phyloP scores from a whole-genome alignment of 2,888 invertebrate species.

The Ochropleura plecta region DNA sequence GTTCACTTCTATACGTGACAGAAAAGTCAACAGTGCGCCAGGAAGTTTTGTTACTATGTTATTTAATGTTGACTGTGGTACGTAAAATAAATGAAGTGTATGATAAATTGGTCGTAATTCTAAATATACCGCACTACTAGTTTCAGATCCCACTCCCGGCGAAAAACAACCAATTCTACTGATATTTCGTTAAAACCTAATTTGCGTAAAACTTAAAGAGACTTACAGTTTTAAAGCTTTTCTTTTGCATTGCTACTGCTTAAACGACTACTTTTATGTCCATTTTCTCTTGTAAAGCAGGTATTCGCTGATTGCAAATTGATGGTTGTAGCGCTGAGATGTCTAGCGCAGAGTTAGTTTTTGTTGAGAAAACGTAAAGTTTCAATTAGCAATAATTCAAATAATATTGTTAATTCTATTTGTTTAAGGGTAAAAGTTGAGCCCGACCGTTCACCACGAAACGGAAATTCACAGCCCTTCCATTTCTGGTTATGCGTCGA shows the following conservation, averaged over 20 bases:
- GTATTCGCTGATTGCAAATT: conserved; percentile 56
- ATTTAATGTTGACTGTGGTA: conserved; percentile 31
- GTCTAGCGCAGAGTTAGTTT: conserved; percentile 18
- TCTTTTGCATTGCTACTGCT: conserved; percentile 71
- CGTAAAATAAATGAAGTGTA: conserved; percentile 16
- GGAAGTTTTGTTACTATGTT: conserved; percentile 37
- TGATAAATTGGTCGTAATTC: conserved; percentile 65
- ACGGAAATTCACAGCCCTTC: conserved; percentile 88
- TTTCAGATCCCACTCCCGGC: conserved; percentile 63
- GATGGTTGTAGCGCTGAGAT: conserved; percentile 44
- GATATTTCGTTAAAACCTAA: conserved; percentile 78
- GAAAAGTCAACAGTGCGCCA: conserved; percentile 60
- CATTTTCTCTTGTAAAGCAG: conserved; percentile 47
- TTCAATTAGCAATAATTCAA: conserved; percentile 53
- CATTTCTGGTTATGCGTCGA: conserved; percentile 90
- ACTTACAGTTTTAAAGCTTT: conserved; percentile 70
- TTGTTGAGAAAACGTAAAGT: conserved; percentile 21
- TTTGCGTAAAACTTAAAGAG: conserved; percentile 77
- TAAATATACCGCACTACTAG: conserved; percentile 64
- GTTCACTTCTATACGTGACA: conserved; percentile 73
- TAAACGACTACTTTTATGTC: conserved; percentile 60
- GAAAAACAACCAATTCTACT: conserved; percentile 73
- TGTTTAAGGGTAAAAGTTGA: conserved; percentile 72
- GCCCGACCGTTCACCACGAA: conserved; percentile 82
- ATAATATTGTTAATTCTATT: conserved; percentile 61